Conservation (phyloP, 92 coral and sea anemone species). For the Meandrina meandrites region DNA sequence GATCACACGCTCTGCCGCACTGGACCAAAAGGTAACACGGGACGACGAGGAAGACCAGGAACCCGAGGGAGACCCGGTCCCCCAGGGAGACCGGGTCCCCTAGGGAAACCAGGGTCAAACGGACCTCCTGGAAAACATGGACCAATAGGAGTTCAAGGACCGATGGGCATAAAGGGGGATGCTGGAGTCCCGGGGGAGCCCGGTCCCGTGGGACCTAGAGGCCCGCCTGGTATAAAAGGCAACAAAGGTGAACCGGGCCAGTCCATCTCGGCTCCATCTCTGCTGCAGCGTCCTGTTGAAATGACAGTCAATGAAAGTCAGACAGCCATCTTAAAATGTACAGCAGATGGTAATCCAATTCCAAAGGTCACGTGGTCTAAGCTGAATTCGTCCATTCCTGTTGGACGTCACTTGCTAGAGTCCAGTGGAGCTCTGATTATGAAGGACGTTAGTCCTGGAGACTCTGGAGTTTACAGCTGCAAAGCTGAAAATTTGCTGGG, state of each 20-base stretch:
- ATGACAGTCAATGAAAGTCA: conserved; percentile 46
- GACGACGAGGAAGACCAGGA: too few species aligned
- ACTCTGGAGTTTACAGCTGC: conserved; percentile 43
- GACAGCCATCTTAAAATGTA: conserved; percentile 50
- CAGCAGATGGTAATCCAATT: conserved; percentile 44
- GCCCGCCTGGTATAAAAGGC: neutral
- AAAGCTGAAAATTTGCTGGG: conserved; percentile 37
- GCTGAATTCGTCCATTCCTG: conserved; percentile 35
- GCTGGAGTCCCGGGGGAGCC: neutral
- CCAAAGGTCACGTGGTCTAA: conserved; percentile 52
- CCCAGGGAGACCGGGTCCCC: too few species aligned
- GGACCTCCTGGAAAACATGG: too few species aligned
- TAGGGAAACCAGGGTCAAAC: too few species aligned
- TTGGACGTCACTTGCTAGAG: too few species aligned
- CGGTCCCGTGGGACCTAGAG: conserved; percentile 9
- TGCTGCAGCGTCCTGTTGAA: conserved; percentile 23
- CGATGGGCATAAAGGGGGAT: too few species aligned
- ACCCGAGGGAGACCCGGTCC: too few species aligned
- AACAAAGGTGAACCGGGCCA: neutral
- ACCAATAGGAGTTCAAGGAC: too few species aligned
- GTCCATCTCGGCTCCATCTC: conserved; percentile 6
- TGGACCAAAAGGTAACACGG: too few species aligned
- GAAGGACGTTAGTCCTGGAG: conserved; percentile 18
- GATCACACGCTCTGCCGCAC: conserved; percentile 55
- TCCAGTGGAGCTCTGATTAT: conserved; percentile 28